These are phyloP conservation scores for Argopecten irradians DNA, from an alignment of 1,140 invertebrate genomes.

Conservation along the genomic window DNA sequence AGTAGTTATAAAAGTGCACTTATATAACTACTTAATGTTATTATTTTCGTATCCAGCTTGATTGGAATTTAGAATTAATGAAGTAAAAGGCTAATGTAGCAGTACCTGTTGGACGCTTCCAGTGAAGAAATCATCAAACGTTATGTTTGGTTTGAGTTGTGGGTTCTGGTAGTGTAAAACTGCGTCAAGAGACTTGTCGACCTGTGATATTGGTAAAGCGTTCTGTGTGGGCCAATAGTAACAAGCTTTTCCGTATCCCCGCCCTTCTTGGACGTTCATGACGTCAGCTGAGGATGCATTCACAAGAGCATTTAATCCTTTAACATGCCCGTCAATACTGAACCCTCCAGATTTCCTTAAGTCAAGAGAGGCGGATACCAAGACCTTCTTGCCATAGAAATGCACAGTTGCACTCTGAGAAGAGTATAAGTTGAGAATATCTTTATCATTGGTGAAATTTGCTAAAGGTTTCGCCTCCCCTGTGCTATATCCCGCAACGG, in stretches of 20 bases:
- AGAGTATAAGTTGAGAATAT: not conserved
- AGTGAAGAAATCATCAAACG: conserved; percentile 59
- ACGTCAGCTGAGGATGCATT: conserved; percentile 47
- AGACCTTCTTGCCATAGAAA: conserved; percentile 44
- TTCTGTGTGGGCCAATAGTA: conserved; percentile 62
- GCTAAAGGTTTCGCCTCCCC: conserved; percentile 38
- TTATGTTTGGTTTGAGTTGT: conserved; percentile 48
- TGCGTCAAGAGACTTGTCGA: conserved; percentile 50
- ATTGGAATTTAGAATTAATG: not conserved
- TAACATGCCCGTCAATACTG: conserved; percentile 51
- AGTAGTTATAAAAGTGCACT: too few relatives aligned
- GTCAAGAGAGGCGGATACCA: conserved; percentile 55
- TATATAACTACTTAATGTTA: too few relatives aligned
- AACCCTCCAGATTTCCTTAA: conserved; percentile 50
- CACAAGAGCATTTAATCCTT: conserved; percentile 52
- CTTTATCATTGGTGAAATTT: not conserved
- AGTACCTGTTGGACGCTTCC: conserved; percentile 56
- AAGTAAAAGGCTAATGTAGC: not conserved
- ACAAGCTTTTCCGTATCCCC: conserved; percentile 57
- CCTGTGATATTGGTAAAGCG: conserved; percentile 38
- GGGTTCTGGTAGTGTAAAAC: conserved; percentile 52
- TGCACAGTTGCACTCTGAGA: conserved; percentile 37
- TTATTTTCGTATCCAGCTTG: too few relatives aligned
- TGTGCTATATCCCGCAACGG: conserved; percentile 55
- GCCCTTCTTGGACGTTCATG: conserved; percentile 62